Conservation (phyloP, 2,113 vertebrate species). For the Orycteropus afer region DNA sequence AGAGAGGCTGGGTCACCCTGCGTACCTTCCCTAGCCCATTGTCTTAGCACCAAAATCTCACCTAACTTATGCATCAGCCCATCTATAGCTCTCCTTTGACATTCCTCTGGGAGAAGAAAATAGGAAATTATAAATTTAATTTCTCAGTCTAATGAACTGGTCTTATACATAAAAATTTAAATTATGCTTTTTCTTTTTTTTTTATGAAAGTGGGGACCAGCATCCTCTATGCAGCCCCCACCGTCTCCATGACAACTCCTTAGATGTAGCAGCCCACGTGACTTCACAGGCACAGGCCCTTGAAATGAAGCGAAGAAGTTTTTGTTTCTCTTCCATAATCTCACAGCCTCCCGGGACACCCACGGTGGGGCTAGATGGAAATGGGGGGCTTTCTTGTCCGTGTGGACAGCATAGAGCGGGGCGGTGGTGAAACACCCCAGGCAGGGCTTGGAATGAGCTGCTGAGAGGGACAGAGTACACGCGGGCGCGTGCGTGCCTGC, state of each 20-base stretch:
- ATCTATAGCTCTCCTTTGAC: neutral
- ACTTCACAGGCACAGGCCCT: conserved; percentile 74
- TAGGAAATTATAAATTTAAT: conserved; percentile 77
- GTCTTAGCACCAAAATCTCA: neutral
- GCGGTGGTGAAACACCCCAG: neutral
- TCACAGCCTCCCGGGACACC: neutral
- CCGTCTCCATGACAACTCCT: conserved; percentile 85
- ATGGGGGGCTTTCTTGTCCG: neutral
- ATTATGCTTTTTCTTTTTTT: conserved; percentile 76
- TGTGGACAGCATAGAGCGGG: neutral
- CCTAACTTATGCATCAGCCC: neutral
- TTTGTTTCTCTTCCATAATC: conserved; percentile 5
- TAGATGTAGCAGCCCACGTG: conserved; percentile 69
- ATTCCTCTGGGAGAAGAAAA: conserved; percentile 11
- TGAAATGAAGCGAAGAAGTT: conserved; percentile 77
- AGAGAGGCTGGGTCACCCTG: neutral
- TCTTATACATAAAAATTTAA: conserved; percentile 87
- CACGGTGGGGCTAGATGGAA: neutral
- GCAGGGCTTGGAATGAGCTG: too few species aligned
- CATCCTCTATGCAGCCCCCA: conserved; percentile 83
- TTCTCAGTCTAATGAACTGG: conserved; percentile 81
- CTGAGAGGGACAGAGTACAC: neutral
- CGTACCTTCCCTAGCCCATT: neutral
- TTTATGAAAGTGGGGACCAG: conserved; percentile 80
- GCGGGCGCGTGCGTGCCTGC: neutral